Base-by-base conservation (phyloP, 2,113 vertebrate genomes). In the Cavia aperea region DNA sequence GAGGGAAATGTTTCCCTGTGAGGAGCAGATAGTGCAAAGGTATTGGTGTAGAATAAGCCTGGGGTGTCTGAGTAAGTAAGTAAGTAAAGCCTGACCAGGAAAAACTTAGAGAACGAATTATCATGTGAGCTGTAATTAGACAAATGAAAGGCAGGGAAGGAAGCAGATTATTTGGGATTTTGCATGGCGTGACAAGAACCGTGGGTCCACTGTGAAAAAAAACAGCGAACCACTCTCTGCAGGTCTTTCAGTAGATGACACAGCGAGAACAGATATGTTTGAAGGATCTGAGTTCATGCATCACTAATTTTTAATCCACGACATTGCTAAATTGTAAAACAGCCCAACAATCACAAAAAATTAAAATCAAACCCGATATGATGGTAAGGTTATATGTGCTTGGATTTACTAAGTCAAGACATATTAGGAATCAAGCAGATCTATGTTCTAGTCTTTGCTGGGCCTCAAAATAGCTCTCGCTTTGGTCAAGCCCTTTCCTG, bases 271-370 rank as follows among this genome's bases (percentile, higher is more conserved):
- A n/a, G 19, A 5, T 33, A 88, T 82, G 43, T 82, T 58, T 68
- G 46, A 84, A 90, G 13, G 3, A 18, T 63, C 31, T 54, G 11
- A n/a, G 49, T 68, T 81, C n/a, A 77, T 29, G 33, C 81, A 75
- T 72, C 79, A 81, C 15, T 43, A 68, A 54, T 43, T 36, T 62
- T 68, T n/a, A 75, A 56, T 9, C 54, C n/a, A 89, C 62, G n/a
- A 70, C n/a, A 51, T 92, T 93, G 16, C 15, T 56, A 51, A 78
- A 90, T 72, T 83, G 54, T 79, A 14, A 51, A 88, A 66, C 24
- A 49, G 4, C 15, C 33, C 21, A 26, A 36, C 26, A 63, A 70
- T 72, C 39, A 60, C 78, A 39, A 1, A 51, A 70, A 43, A 24
- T 84, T 63, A 49, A 49, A 58, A 31, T 31, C 33, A 78, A 39